Base-by-base conservation (phyloP, 1,140 invertebrate species). In the Drosophila obscura region DNA sequence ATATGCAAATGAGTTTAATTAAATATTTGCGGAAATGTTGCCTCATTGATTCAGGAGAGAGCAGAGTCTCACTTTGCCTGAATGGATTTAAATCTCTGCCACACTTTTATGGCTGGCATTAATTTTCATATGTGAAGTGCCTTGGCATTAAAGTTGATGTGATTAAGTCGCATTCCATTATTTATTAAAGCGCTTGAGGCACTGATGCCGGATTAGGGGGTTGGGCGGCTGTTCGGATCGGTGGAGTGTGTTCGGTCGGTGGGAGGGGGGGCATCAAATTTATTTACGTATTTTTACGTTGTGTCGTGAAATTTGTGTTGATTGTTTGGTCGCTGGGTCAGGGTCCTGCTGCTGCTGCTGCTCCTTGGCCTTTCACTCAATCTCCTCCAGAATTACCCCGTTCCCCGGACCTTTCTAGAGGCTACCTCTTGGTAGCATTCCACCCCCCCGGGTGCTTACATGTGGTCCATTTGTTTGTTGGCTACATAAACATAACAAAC, bases 401-500 rank as follows among this genome's bases (percentile, higher is more conserved):
- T 9, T 8, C 31, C 31, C 35, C 22, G 28, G 11, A 26, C 52
- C 26, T 48, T 19, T 2, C 31, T 28, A 6, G 26, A 28, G 31
- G 3, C 31, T 39, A 24, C 53, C 13, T 46, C 58, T n/a, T 2
- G 22, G 19, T 1, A 19, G 19, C 19, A 0, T 19, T 19, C 19
- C 19, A 19, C 19, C 73, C 39, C n/a, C 60, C 39, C 31, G 16
- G 65, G 58, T 59, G 45, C 39, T 60, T 68, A 69, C 60, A 63
- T 87, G 66, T 83, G 83, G 85, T 88, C 87, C 84, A 89, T 88
- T 88, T 88, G 84, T 76, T 64, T 74, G 67, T 77, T 77, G 80
- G 80, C 84, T 66, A 88, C 81, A 88, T 89, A 88, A 88, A 89
- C 83, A 89, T 88, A 88, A 88, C 83, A 89, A 88, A 89, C 83